Evolutionary conservation across 2,797 vertebrate genomes (phyloP).

Genomic region (Notolepis coatsorum): DNA sequence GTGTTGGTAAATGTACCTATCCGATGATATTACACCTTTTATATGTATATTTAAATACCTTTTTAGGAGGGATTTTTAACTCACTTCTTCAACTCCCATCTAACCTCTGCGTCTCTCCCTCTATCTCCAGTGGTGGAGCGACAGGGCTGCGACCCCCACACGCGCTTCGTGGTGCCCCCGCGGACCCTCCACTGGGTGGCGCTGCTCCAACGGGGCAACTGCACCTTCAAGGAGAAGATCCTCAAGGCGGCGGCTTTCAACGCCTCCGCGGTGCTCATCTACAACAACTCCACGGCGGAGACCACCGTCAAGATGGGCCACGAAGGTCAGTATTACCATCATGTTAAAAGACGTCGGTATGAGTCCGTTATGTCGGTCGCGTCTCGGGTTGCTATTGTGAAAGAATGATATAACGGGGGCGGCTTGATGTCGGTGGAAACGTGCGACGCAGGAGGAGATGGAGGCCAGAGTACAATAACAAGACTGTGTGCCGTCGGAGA

Average conservation of each 20-base stretch:
- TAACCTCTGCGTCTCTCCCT: conserved; percentile 10
- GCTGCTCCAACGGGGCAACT: conserved; percentile 94
- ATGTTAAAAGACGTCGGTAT: too few relatives aligned
- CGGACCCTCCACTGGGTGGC: conserved; percentile 94
- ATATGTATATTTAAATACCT: too few relatives aligned
- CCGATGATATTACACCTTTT: too few relatives aligned
- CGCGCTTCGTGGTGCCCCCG: conserved; percentile 90
- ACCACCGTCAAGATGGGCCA: conserved; percentile 96
- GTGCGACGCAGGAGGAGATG: not conserved
- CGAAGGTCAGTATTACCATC: conserved; percentile 84
- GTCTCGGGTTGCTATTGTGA: too few relatives aligned
- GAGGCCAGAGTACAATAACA: not conserved
- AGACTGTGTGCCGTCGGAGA: not conserved
- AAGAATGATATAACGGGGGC: too few relatives aligned
- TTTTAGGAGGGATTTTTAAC: too few relatives aligned
- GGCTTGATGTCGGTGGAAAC: too few relatives aligned
- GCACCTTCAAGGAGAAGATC: conserved; percentile 97
- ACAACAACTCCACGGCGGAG: conserved; percentile 93
- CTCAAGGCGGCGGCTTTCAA: conserved; percentile 91
- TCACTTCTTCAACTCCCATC: too few relatives aligned
- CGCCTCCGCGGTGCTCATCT: conserved; percentile 94
- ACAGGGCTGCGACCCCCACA: conserved; percentile 92
- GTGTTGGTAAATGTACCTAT: too few relatives aligned
- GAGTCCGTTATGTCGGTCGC: too few relatives aligned
- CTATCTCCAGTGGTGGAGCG: conserved; percentile 88